These are phyloP conservation scores for Acleris emargana DNA, from an alignment of 2,888 invertebrate species.

Conservation along the genomic window DNA sequence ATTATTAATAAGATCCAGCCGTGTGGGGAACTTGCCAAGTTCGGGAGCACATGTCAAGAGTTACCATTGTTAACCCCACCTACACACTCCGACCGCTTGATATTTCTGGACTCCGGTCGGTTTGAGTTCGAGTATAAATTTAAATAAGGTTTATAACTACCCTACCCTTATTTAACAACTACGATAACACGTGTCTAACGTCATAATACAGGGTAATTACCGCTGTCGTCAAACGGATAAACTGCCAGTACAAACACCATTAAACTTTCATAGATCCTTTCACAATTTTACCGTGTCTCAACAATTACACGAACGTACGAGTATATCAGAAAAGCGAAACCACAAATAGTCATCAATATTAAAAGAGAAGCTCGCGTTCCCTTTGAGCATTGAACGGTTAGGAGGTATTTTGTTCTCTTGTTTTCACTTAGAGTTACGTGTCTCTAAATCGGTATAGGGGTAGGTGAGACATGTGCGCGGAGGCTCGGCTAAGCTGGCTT, in stretches of 20 bases:
- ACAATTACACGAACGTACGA: constrained; percentile 18
- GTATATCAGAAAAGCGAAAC: constrained; percentile 28
- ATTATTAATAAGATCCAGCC: constrained; percentile 52
- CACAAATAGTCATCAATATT: constrained; percentile 33
- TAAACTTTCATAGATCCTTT: constrained; percentile 10
- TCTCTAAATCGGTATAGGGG: constrained; percentile 12
- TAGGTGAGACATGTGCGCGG: constrained; percentile 27
- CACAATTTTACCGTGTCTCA: constrained; percentile 17
- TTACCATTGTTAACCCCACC: constrained; percentile 15
- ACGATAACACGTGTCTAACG: background rate
- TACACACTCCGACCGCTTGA: background rate
- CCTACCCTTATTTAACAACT: background rate
- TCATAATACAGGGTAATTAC: background rate
- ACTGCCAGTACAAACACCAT: background rate
- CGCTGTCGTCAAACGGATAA: background rate
- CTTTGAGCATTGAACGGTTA: constrained; percentile 31
- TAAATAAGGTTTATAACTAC: background rate
- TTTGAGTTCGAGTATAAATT: background rate
- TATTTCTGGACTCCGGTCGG: constrained; percentile 1
- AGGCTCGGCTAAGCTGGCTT: constrained; percentile 36
- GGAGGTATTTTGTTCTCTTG: constrained; percentile 30
- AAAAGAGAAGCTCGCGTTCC: constrained; percentile 30
- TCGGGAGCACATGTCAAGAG: constrained; percentile 22
- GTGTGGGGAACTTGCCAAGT: constrained; percentile 30
- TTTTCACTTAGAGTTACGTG: constrained; percentile 32